Conservation (phyloP, 2,113 vertebrate species). For the Arenaria interpres region DNA sequence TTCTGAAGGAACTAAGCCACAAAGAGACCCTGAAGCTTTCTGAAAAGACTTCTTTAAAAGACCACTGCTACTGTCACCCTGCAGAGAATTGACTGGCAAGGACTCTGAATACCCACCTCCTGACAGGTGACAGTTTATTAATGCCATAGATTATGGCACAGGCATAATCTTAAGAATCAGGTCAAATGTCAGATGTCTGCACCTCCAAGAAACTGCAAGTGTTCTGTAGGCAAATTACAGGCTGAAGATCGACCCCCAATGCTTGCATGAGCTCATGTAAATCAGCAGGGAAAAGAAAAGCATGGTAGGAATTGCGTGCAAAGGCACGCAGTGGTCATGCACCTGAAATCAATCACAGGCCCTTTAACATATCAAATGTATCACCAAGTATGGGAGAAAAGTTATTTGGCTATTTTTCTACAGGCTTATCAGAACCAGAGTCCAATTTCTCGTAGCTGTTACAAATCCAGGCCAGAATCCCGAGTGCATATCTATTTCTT, state of each 20-base stretch:
- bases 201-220: neutral
- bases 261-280: neutral
- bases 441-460: neutral
- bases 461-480: neutral
- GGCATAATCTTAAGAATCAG: neutral
- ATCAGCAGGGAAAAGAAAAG: neutral
- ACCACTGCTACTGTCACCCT: neutral
- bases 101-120: neutral
- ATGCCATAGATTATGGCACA: neutral
- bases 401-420: neutral
- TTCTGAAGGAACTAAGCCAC: neutral
- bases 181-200: neutral
- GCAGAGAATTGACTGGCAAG: neutral
- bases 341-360: neutral
- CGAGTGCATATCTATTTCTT: neutral
- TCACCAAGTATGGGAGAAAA: neutral
- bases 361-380: neutral
- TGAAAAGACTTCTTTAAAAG: neutral
- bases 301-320: neutral
- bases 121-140: neutral
- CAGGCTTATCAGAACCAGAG: neutral
- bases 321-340: neutral
- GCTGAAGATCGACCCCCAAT: neutral
- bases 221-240: neutral
- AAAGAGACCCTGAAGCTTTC: neutral